Evolutionary conservation across 2,888 invertebrate species (phyloP).

Genomic region (Drosophila birchii): DNA sequence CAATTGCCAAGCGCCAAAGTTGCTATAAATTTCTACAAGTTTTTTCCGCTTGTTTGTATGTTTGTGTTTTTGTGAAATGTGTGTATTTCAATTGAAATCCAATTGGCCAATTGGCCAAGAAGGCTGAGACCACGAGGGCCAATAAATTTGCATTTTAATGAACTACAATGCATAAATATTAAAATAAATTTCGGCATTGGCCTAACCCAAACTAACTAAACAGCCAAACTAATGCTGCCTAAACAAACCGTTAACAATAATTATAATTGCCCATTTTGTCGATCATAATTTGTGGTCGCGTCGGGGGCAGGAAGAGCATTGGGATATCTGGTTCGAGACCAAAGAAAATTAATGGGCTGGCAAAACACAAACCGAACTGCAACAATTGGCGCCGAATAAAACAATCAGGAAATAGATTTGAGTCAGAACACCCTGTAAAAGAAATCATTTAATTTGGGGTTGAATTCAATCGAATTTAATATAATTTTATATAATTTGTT

Average conservation of each 20-base stretch:
- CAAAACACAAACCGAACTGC: conserved; percentile 72
- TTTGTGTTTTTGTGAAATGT: conserved; percentile 33
- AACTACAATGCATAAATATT: conserved; percentile 78
- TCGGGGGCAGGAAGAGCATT: conserved; percentile 71
- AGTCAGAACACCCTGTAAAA: conserved; percentile 3
- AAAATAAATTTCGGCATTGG: conserved; percentile 78
- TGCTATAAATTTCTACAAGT: conserved; percentile 61
- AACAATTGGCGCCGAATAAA: conserved; percentile 39
- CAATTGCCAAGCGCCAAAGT: conserved; percentile 70
- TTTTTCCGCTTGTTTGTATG: conserved; percentile 39
- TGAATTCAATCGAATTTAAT: background rate
- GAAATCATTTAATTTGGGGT: background rate
- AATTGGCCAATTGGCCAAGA: conserved; percentile 63
- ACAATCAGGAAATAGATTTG: conserved; percentile 22
- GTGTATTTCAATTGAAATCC: conserved; percentile 58
- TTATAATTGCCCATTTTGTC: conserved; percentile 77
- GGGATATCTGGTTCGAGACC: conserved; percentile 36
- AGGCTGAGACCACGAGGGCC: conserved; percentile 56
- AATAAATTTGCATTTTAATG: conserved; percentile 74
- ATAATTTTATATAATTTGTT: too few relatives aligned
- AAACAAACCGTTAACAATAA: conserved; percentile 80
- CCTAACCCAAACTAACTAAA: conserved; percentile 59
- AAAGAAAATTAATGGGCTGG: conserved; percentile 73
- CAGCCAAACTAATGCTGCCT: conserved; percentile 68
- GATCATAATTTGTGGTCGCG: conserved; percentile 67